These are phyloP conservation scores for Myopa tessellatipennis DNA, from an alignment of 2,888 invertebrate species.

Conservation along the genomic window DNA sequence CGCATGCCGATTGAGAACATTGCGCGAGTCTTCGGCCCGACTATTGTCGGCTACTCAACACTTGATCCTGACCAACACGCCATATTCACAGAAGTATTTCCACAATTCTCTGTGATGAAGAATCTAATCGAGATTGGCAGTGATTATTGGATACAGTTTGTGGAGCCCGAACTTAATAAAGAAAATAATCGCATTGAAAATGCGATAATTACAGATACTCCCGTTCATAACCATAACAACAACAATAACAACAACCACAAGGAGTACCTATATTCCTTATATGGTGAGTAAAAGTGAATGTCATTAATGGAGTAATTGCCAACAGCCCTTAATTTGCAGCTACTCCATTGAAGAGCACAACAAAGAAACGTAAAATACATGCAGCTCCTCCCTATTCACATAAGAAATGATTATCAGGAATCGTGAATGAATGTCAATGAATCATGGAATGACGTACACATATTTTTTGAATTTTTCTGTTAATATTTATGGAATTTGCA, in stretches of 20 bases:
- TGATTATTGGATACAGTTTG: constrained; percentile 76
- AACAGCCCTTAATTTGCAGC: constrained; percentile 49
- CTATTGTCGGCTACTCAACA: constrained; percentile 89
- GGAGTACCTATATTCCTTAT: constrained; percentile 57
- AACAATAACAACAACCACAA: constrained; percentile 48
- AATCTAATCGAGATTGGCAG: constrained; percentile 76
- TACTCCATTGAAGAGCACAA: constrained; percentile 64
- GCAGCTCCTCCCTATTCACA: constrained; percentile 58
- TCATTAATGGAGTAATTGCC: no score
- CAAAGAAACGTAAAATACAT: constrained; percentile 65
- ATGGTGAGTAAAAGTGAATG: constrained; percentile 54
- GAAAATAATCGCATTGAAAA: constrained; percentile 46
- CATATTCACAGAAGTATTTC: constrained; percentile 82
- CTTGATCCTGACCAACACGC: constrained; percentile 77
- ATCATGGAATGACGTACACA: not conserved
- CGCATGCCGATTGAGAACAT: constrained; percentile 93
- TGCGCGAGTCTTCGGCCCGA: constrained; percentile 93
- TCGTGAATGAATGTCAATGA: not conserved
- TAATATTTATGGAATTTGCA: not conserved
- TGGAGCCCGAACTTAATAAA: constrained; percentile 53
- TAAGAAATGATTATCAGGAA: constrained; percentile 14
- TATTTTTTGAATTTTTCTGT: not conserved
- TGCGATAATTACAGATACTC: constrained; percentile 46
- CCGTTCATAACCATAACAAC: constrained; percentile 43
- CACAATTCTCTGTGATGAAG: constrained; percentile 80